A percentile compares a stretch with the other conserved stretches of the same genome.
Evolutionary conservation across 2,113 vertebrate species (phyloP).

Genomic region (Aegypius monachus): DNA sequence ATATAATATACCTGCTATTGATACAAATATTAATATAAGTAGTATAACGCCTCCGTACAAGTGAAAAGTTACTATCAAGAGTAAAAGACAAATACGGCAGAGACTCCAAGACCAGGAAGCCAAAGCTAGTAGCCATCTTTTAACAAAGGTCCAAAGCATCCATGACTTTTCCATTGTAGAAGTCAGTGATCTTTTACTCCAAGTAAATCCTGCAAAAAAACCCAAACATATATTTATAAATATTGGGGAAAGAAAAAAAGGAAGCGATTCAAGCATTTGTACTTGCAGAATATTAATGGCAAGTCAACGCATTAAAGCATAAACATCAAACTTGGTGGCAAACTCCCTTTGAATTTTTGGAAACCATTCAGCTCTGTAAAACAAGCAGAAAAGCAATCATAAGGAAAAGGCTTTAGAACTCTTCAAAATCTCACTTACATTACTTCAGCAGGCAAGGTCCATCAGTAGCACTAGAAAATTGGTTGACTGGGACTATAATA

Average conservation of each 20-base stretch:
- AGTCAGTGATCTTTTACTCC: constrained; percentile 59
- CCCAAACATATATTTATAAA: neutral
- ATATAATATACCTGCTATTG: constrained; percentile 93
- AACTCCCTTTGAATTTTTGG: neutral
- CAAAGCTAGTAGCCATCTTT: constrained; percentile 86
- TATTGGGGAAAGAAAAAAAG: neutral
- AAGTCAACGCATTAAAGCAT: neutral
- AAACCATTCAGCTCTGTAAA: neutral
- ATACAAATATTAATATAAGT: constrained; percentile 88
- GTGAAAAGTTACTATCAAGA: constrained; percentile 97
- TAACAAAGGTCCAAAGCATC: constrained; percentile 88
- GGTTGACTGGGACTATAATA: neutral
- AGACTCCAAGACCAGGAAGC: constrained; percentile 94
- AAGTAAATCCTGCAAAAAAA: constrained; percentile 63
- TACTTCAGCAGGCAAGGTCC: neutral
- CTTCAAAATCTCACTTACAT: neutral
- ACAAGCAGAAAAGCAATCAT: neutral
- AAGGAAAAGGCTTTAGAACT: neutral
- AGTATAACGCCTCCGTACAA: constrained; percentile 90
- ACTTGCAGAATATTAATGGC: neutral
- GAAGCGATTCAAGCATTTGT: neutral
- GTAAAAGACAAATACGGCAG: constrained; percentile 93
- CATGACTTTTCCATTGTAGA: constrained; percentile 95
- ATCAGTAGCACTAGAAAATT: neutral
- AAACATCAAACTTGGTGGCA: neutral